Base-by-base conservation (phyloP, 2,797 vertebrate species). In the Heterohyrax brucei region DNA sequence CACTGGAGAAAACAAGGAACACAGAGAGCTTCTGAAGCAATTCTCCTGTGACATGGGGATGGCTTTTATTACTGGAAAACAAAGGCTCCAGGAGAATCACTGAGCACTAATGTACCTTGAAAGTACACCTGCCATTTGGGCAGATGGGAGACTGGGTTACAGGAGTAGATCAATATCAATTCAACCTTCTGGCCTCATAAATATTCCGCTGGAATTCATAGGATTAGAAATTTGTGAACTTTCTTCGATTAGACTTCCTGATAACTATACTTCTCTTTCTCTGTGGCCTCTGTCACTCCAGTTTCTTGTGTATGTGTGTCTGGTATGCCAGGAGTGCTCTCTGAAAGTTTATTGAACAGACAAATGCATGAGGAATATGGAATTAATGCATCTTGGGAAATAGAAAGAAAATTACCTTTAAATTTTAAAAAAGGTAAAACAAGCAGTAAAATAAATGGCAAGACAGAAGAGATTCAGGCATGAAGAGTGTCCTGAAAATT, bases 381-480 rank as follows among this genome's bases (percentile, higher is more conserved):
- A 84, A 83, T 87, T 13, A 61, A 33, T 75, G 10, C 3, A 62
- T 76, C 59, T 94, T 84, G 7, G 19, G 70, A 84, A 93, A 56
- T 56, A 82, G 10, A 83, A 89, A 10, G 18, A 72, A 92, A 84
- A 12, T 64, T 77, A 44, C 56, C 53, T 68, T 73, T 87, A 68
- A 50, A 61, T 24, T 70, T 26, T 30, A 46, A 26, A 77, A 89
- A 46, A 28, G 30, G 30, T 56, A 86, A 82, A 94, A 48, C 7
- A 26, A 12, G 64, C 72, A 93, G 30, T 13, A 78, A 50, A 83
- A 4, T 72, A 33, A 73, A 62, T 62, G 22, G 19, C 14, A 78
- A 87, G 7, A 21, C 62, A 79, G 64, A 82, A 89, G 81, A 10
- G 30, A 93, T 64, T 93, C n/a, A 72, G 22, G 9, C 78, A 82